Conservation (phyloP, 1,140 invertebrate species). For the Drosophila sp. region DNA sequence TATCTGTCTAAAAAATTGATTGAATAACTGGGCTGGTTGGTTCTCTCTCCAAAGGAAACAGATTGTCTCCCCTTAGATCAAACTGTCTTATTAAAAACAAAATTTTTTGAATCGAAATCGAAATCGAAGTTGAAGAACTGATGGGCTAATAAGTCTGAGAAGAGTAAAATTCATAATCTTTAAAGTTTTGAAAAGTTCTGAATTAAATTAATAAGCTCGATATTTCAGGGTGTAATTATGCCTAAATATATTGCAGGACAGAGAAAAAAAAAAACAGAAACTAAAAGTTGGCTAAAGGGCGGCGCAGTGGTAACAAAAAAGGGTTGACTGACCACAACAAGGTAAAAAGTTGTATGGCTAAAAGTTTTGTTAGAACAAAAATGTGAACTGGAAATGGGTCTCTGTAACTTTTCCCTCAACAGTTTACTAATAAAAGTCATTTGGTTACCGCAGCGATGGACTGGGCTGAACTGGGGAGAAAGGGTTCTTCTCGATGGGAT, state of each 20-base stretch:
- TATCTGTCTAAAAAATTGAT: too few species aligned
- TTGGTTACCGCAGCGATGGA: constrained; percentile 39
- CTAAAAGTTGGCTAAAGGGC: not conserved
- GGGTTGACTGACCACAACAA: constrained; percentile 62
- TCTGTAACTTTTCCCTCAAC: constrained; percentile 49
- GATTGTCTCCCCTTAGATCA: too few species aligned
- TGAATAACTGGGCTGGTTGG: too few species aligned
- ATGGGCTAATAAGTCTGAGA: too few species aligned
- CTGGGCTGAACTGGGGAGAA: not conserved
- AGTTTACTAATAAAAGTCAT: constrained; percentile 78
- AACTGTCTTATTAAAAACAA: too few species aligned
- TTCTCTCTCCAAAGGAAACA: too few species aligned
- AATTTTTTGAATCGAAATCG: too few species aligned
- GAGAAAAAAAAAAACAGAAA: constrained; percentile 26
- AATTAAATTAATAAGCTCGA: constrained; percentile 30
- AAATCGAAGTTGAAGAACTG: too few species aligned
- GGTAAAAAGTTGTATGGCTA: constrained; percentile 55
- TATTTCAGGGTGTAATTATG: not conserved
- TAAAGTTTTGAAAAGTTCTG: not conserved
- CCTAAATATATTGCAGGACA: not conserved
- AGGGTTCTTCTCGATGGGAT: not conserved
- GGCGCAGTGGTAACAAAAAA: not conserved
- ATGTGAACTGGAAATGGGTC: constrained; percentile 5
- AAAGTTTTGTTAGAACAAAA: constrained; percentile 24
- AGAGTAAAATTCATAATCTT: too few species aligned